phyloP scores from a whole-genome alignment of 2,113 vertebrate species.

The Heteronetta atricapilla region DNA sequence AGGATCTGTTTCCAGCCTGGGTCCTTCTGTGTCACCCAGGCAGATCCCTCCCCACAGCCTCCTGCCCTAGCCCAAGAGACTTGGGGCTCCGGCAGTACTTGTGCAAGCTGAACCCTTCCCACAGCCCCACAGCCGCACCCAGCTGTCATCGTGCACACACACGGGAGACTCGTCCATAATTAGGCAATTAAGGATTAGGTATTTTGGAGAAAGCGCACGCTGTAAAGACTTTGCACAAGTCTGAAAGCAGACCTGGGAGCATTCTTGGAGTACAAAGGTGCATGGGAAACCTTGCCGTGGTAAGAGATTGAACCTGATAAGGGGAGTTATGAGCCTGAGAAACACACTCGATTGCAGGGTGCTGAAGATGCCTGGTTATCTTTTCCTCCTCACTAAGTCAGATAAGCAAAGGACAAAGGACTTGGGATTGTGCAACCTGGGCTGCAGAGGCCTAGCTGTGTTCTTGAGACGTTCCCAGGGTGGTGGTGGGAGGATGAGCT shows the following conservation, averaged over 20 bases:
- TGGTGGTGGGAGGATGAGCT: neutral
- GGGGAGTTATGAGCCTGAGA: conserved; percentile 66
- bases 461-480: conserved; percentile 40
- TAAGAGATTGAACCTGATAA: conserved; percentile 67
- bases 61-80: neutral
- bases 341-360: conserved; percentile 19
- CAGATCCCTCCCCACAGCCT: neutral
- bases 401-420: conserved; percentile 71
- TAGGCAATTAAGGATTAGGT: conserved; percentile 17
- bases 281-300: conserved; percentile 67
- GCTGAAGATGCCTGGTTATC: conserved; percentile 52
- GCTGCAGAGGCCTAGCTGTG: neutral
- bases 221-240: conserved; percentile 30
- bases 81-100: neutral
- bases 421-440: conserved; percentile 4
- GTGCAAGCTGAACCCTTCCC: neutral
- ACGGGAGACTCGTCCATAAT: neutral
- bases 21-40: neutral
- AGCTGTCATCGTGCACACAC: neutral
- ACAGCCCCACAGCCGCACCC: neutral
- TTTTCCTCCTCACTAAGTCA: conserved; percentile 44
- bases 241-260: conserved; percentile 60
- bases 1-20: neutral
- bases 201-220: neutral
- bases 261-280: conserved; percentile 79